These are phyloP conservation scores for Aphodius sticticus DNA, from an alignment of 2,888 invertebrate genomes.

Conservation along the genomic window DNA sequence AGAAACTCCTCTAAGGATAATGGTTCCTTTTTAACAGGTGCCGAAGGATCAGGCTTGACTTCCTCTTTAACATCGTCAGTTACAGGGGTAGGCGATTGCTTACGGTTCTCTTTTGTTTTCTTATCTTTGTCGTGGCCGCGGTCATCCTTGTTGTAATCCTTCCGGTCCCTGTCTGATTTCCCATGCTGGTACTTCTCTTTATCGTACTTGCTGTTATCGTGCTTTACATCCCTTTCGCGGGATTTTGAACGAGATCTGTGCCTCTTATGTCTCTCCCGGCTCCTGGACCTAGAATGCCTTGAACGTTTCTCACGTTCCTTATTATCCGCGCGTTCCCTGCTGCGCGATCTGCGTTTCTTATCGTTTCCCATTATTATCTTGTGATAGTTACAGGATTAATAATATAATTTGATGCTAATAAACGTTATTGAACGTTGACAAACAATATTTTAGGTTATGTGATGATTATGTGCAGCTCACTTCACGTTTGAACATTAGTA, in stretches of 20 bases:
- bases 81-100: slow-evolving; percentile 56
- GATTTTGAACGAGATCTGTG: slow-evolving; percentile 52
- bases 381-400: background rate
- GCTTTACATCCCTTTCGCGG: slow-evolving; percentile 53
- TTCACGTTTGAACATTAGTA: background rate
- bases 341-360: slow-evolving; percentile 58
- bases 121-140: slow-evolving; percentile 48
- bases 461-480: background rate
- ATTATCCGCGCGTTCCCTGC: slow-evolving; percentile 56
- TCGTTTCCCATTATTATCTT: slow-evolving; percentile 54
- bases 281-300: slow-evolving; percentile 57
- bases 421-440: slow-evolving; percentile 7
- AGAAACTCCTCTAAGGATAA: slow-evolving; percentile 94
- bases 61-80: slow-evolving; percentile 58
- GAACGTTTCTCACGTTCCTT: slow-evolving; percentile 53
- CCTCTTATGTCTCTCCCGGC: slow-evolving; percentile 56
- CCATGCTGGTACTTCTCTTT: slow-evolving; percentile 45
- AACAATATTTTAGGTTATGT: slow-evolving; percentile 14
- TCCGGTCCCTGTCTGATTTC: slow-evolving; percentile 44
- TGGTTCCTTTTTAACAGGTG: slow-evolving; percentile 75
- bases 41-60: slow-evolving; percentile 46
- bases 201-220: slow-evolving; percentile 46
- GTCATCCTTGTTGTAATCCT: slow-evolving; percentile 29
- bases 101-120: slow-evolving; percentile 50
- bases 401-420: background rate